Evolutionary conservation across 2,888 invertebrate species (phyloP).

Genomic region (Drosophila neonasuta): DNA sequence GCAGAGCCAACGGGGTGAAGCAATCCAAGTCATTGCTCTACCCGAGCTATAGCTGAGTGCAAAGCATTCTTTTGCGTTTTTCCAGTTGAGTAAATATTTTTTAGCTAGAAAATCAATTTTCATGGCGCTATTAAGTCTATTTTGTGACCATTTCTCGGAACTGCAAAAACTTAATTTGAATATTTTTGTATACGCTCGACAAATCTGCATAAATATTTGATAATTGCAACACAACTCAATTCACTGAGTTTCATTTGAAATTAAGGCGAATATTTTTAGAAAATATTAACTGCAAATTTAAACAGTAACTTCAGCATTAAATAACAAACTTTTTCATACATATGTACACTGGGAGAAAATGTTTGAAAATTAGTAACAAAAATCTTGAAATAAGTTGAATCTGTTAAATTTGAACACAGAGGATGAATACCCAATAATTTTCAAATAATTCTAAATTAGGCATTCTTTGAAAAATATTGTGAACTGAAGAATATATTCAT

Average conservation of each 20-base stretch:
- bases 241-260: neutral
- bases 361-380: too few relatives aligned
- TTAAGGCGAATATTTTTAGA: neutral
- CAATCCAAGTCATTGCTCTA: constrained; percentile 16
- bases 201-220: constrained; percentile 4
- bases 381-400: too few relatives aligned
- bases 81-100: constrained; percentile 18
- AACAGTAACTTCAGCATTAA: too few relatives aligned
- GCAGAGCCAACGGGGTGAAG: neutral
- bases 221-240: neutral
- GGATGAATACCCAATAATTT: too few relatives aligned
- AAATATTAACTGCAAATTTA: too few relatives aligned
- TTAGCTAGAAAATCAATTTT: constrained; percentile 29
- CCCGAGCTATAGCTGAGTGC: constrained; percentile 3
- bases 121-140: constrained; percentile 3
- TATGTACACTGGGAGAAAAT: too few relatives aligned
- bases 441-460: too few relatives aligned
- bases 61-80: constrained; percentile 22
- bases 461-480: too few relatives aligned
- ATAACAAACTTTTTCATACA: too few relatives aligned
- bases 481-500: too few relatives aligned
- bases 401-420: too few relatives aligned
- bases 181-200: neutral
- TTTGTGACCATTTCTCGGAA: neutral
- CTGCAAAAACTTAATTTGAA: neutral